Evolutionary conservation across 2,113 vertebrate species (phyloP), one percentile per base, ranked within the genome.

Genomic region (Anhinga rufa): DNA sequence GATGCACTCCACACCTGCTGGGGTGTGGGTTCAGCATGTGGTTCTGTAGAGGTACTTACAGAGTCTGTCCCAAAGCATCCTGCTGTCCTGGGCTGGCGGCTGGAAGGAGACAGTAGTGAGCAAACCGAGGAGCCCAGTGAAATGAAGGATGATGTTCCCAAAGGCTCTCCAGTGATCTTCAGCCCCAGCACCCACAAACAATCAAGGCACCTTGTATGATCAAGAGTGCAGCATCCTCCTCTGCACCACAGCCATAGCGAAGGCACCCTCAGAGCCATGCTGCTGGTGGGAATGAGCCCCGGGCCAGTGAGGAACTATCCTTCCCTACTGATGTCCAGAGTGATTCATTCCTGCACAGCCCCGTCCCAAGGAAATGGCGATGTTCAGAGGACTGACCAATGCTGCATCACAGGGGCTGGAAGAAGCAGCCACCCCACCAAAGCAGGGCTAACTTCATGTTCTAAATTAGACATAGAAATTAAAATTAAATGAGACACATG

Each of bases 321-420:
- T 74, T 83, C 54, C 17, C 17, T 15, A 0, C 18, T 4, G 3
- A 15, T 1, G 52, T 17, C 42, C 3, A 0, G n/a, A 58, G 44
- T 0, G 0, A 58, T 48, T 51, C 25, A 26, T 10, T 32, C n/a
- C 64, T 34, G 15, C 32, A 13, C 24, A 34, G 48, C 46, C 46
- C 38, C 5, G 21, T 26, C 54, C 57, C 65, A 28, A 26, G 71
- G 64, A 36, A 34, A n/a, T 0, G 3, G 12, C 16, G 42, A 16
- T 54, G 38, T 25, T 58, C 69, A 32, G 51, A 46, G 28, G 5
- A 38, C 14, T 17, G 69, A 24, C 28, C 32, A 8, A 5, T 17
- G 42, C 61, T 69, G 20, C 69, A 32, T 10, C 34, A 28, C 36
- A 40, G 19, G 13, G 7, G 9, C 32, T 57, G 55, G 42, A 24